Percentiles rank a stretch among this genome's conserved stretches.
These are phyloP conservation scores for Dicrostonyx torquatus DNA, from an alignment of 2,797 vertebrate genomes.

Conservation along the genomic window DNA sequence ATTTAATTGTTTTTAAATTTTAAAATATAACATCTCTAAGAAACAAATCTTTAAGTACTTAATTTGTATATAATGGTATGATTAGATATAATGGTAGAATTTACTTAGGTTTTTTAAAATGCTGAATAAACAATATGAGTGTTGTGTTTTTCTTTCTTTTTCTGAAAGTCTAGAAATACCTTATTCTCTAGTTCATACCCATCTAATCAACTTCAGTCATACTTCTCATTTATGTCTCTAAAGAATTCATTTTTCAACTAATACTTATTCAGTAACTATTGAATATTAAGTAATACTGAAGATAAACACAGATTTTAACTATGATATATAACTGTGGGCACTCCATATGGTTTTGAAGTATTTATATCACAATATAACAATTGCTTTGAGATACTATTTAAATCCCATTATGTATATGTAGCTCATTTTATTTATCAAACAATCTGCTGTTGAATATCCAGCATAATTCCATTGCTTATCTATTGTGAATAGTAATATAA, in stretches of 20 bases:
- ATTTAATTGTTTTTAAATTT: not conserved
- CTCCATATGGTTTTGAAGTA: slow-evolving; percentile 14
- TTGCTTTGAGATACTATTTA: not conserved
- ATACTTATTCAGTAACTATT: not conserved
- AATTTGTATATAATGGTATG: not conserved
- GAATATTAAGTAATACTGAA: not conserved
- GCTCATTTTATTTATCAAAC: not conserved
- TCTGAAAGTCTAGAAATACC: not conserved
- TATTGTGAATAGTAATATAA: not conserved
- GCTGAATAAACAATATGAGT: not conserved
- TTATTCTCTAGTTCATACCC: not conserved
- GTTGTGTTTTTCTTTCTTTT: not conserved
- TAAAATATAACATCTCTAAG: not conserved
- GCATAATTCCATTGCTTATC: not conserved
- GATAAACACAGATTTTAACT: not conserved
- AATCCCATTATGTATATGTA: not conserved
- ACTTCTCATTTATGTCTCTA: not conserved
- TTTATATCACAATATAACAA: not conserved
- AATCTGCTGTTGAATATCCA: not conserved
- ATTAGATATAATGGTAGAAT: not conserved
- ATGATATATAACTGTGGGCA: not conserved
- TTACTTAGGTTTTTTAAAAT: not conserved
- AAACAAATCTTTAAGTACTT: not conserved
- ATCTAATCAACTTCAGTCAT: not conserved
- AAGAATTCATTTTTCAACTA: slow-evolving; percentile 2